These are phyloP conservation scores for Brachypodius melanocephalos DNA, from an alignment of 2,113 vertebrate genomes.

Conservation along the genomic window DNA sequence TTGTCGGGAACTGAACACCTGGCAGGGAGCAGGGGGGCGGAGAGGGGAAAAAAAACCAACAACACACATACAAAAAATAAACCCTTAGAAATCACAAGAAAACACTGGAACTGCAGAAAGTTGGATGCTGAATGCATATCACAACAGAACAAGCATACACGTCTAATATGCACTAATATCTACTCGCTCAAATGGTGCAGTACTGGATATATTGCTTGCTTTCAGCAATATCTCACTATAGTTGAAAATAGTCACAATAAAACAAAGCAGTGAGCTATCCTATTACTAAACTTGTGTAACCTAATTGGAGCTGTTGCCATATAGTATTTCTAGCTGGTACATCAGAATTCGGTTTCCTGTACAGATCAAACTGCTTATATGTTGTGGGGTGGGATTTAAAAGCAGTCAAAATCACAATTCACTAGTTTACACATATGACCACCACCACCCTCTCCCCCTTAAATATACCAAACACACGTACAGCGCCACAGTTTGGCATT, in stretches of 20 bases:
- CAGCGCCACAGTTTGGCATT: conserved; percentile 82
- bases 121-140: neutral
- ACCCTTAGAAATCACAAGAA: neutral
- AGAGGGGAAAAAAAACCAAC: neutral
- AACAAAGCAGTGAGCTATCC: neutral
- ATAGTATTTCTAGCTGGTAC: neutral
- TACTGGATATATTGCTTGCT: neutral
- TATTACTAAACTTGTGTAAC: neutral
- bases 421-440: neutral
- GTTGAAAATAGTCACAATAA: neutral
- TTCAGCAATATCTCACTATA: neutral
- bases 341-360: neutral
- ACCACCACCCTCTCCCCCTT: neutral
- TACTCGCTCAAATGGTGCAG: neutral
- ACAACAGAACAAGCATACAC: fast-evolving
- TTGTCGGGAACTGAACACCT: conserved; percentile 84
- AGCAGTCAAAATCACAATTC: neutral
- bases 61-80: neutral
- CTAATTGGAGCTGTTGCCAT: neutral
- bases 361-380: neutral
- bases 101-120: neutral
- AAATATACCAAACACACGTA: conserved; percentile 56
- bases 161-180: neutral
- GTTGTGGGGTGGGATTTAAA: neutral
- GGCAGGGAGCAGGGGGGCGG: neutral